Conservation (phyloP, 2,797 vertebrate genomes). For the Rhabdophis nuchalis region DNA sequence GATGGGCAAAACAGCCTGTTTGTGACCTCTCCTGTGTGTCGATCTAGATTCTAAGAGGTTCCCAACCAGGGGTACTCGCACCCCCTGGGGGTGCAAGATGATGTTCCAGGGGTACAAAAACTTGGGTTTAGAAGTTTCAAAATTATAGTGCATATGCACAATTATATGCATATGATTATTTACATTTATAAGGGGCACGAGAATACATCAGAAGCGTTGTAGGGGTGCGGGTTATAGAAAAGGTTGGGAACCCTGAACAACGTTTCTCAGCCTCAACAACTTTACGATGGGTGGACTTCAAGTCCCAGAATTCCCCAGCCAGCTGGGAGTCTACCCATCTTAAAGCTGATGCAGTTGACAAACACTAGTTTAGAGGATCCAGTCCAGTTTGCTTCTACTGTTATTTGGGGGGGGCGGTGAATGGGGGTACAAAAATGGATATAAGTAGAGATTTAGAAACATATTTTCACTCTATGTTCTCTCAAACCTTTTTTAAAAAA, state of each 20-base stretch:
- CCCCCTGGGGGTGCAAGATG: too few relatives aligned
- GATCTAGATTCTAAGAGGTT: too few relatives aligned
- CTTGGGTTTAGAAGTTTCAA: too few relatives aligned
- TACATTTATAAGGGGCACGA: too few relatives aligned
- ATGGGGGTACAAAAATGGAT: neutral
- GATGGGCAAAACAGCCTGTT: neutral
- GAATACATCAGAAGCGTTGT: too few relatives aligned
- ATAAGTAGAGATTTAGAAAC: neutral
- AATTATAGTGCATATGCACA: too few relatives aligned
- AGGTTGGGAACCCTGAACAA: neutral
- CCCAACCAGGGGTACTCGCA: too few relatives aligned
- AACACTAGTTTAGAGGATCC: neutral
- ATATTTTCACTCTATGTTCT: neutral
- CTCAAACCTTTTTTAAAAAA: neutral
- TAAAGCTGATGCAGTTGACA: neutral
- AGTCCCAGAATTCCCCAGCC: neutral
- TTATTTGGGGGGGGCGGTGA: neutral
- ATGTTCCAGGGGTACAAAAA: too few relatives aligned
- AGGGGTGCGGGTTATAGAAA: too few relatives aligned
- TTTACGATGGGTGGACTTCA: too few relatives aligned
- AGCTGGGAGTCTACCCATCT: neutral
- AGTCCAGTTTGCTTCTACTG: neutral
- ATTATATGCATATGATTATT: too few relatives aligned
- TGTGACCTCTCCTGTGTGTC: neutral
- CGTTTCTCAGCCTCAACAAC: neutral